phyloP scores from a whole-genome alignment of 2,797 vertebrate species.

The Chiloscyllium punctatum region DNA sequence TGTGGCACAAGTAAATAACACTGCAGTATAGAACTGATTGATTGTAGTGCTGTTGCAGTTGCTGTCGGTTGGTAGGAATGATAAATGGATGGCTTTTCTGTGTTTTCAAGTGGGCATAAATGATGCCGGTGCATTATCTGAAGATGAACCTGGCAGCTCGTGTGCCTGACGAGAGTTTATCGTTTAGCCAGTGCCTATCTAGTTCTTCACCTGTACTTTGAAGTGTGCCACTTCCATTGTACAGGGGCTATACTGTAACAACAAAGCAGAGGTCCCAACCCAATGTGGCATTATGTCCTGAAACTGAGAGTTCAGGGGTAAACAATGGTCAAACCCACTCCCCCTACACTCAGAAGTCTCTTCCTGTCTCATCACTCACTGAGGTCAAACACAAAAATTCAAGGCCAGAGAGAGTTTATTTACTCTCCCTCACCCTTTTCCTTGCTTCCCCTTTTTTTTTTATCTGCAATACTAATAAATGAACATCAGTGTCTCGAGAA shows the following conservation, averaged over 20 bases:
- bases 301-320: no score
- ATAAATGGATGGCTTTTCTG: background rate
- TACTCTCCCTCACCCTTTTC: background rate
- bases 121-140: background rate
- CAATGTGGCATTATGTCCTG: no score
- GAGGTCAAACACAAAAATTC: no score
- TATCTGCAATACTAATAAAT: background rate
- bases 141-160: background rate
- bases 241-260: background rate
- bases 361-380: no score
- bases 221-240: background rate
- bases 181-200: background rate
- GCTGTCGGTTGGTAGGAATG: background rate
- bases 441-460: background rate
- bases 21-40: background rate
- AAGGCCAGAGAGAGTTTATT: no score
- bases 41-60: background rate
- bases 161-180: background rate
- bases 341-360: no score
- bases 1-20: background rate
- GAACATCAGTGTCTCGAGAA: background rate
- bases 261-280: no score
- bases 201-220: background rate
- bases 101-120: background rate
- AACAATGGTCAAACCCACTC: no score